These are phyloP conservation scores for Colaptes auratus DNA, from an alignment of 2,113 vertebrate genomes.

Conservation along the genomic window DNA sequence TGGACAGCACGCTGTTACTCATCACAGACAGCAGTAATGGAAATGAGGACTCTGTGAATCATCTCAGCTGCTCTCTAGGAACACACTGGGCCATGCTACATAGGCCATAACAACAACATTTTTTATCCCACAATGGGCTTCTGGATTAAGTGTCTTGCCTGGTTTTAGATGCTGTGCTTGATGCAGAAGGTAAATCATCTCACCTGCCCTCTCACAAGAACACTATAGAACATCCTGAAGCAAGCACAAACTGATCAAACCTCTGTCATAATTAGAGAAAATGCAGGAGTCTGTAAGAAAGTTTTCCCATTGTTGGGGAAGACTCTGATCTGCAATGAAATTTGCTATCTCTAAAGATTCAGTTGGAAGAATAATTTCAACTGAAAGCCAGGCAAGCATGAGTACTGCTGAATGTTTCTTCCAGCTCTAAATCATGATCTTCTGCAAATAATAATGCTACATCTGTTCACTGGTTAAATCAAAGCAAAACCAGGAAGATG, in stretches of 20 bases:
- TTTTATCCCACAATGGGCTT: neutral
- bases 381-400: neutral
- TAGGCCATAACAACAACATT: neutral
- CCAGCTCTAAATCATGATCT: neutral
- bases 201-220: neutral
- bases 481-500: neutral
- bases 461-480: neutral
- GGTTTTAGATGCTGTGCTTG: neutral
- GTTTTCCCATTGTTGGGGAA: neutral
- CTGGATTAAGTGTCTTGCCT: neutral
- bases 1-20: neutral
- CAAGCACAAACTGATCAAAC: neutral
- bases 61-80: neutral
- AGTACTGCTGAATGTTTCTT: neutral
- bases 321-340: neutral
- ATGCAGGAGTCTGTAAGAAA: too few relatives aligned
- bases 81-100: neutral
- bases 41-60: slow-evolving; percentile 6
- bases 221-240: neutral
- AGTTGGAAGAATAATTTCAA: neutral
- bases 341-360: neutral
- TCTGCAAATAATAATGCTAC: neutral
- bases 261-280: neutral
- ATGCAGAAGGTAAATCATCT: neutral
- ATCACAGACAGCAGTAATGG: neutral